These are phyloP conservation scores for Metridium senile DNA, from an alignment of 92 coral and sea anemone species.

Conservation along the genomic window DNA sequence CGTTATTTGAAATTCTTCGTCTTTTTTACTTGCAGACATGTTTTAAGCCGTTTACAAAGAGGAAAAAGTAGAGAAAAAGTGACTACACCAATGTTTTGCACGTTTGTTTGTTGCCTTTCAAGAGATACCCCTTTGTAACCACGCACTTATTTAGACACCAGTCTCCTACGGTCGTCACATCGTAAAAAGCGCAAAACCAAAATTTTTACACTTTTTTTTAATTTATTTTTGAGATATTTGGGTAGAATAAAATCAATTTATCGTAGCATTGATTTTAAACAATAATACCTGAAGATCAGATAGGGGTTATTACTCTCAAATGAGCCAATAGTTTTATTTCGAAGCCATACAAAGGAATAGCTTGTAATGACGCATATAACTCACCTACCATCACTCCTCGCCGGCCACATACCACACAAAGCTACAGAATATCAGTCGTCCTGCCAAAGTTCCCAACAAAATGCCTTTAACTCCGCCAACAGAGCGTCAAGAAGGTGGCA, in stretches of 20 bases:
- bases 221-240: neutral
- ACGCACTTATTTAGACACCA: slow-evolving; percentile 4
- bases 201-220: neutral
- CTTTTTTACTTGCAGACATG: slow-evolving; percentile 59
- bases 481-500: slow-evolving; percentile 1
- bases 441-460: neutral
- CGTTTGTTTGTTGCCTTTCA: slow-evolving; percentile 26
- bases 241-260: no score
- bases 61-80: neutral
- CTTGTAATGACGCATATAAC: neutral
- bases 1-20: slow-evolving; percentile 73
- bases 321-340: neutral
- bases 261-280: neutral
- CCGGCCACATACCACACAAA: no score
- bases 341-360: slow-evolving; percentile 4
- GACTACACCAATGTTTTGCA: neutral
- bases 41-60: slow-evolving; percentile 5
- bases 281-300: no score
- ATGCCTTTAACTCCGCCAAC: slow-evolving; percentile 40
- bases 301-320: no score
- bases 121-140: slow-evolving; percentile 13
- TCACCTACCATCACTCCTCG: neutral
- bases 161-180: neutral
- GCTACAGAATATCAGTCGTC: neutral
- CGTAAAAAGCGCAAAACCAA: neutral